Base-by-base conservation (phyloP, 2,888 invertebrate genomes). In the Tineola bisselliella region DNA sequence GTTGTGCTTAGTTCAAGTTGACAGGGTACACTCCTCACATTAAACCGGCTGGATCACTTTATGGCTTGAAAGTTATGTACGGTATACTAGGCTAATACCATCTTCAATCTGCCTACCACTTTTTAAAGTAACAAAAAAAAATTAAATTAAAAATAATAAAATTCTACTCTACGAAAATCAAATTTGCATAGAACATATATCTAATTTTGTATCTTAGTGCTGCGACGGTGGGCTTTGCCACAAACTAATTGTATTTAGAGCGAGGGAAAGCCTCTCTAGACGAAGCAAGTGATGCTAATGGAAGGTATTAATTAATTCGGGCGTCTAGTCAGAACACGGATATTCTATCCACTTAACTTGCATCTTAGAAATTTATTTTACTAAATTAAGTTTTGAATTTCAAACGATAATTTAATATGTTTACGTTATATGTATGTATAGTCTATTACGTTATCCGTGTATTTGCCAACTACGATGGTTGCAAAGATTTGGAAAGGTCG, bases 231-330 rank as follows among this genome's bases (percentile, higher is more conserved):
- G 25, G 59, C 19, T 43, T 58, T 44, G 44, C 44, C 59, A 19
- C 59, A 25, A 76, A 77, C 78, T 83, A 83, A 83, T 82, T 83
- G 81, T 81, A 78, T 83, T 83, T 79, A 76, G 71, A 75, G 74
- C 78, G 76, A 59, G 76, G 61, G 79, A 77, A 79, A 81, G 77
- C 74, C 71, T 74, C 73, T 71, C 70, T 73, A 73, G 75, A 74
- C 75, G 69, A 25, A 76, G 78, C 79, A 76, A 79, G 81, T 78
- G 83, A 76, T 77, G 80, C 81, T 84, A 84, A 84, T 84, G 83
- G 84, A 82, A 78, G 78, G 77, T 81, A 81, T 82, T 84, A 81
- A 84, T 84, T 84, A 84, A 81, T 78, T 75, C 76, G 69, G 74
- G 75, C 77, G 74, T 79, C 79, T 81, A 79, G 74, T 80, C 58